Conservation (phyloP, 2,113 vertebrate species). For the Bombycilla garrulus region DNA sequence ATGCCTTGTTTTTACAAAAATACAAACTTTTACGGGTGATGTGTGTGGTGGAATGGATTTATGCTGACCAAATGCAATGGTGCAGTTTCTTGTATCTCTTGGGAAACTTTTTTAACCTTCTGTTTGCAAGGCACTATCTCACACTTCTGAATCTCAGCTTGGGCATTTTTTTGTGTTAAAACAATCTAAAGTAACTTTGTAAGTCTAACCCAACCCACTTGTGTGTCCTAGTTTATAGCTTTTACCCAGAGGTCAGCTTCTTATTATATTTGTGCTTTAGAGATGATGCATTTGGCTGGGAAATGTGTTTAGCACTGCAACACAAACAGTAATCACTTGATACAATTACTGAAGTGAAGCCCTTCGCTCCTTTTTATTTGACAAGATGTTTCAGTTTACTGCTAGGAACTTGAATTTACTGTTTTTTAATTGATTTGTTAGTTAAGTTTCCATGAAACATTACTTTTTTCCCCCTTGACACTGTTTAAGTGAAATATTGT, state of each 20-base stretch:
- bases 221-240: background rate
- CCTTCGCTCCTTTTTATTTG: background rate
- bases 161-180: background rate
- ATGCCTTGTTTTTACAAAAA: background rate
- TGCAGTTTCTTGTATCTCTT: background rate
- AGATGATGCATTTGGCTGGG: background rate
- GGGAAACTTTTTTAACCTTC: background rate
- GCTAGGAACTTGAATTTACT: background rate
- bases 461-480: background rate
- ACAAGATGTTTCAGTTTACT: background rate
- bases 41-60: background rate
- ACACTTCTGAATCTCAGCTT: background rate
- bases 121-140: fast-evolving
- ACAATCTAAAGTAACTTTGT: background rate
- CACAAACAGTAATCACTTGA: background rate
- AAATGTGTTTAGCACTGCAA: background rate
- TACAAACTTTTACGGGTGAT: fast-evolving
- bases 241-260: background rate
- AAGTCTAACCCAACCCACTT: background rate
- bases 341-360: background rate
- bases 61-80: no score
- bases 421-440: background rate
- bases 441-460: background rate
- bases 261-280: background rate
- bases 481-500: background rate